Conservation (phyloP, 2,888 invertebrate species). For the Lucinisca nassula region DNA sequence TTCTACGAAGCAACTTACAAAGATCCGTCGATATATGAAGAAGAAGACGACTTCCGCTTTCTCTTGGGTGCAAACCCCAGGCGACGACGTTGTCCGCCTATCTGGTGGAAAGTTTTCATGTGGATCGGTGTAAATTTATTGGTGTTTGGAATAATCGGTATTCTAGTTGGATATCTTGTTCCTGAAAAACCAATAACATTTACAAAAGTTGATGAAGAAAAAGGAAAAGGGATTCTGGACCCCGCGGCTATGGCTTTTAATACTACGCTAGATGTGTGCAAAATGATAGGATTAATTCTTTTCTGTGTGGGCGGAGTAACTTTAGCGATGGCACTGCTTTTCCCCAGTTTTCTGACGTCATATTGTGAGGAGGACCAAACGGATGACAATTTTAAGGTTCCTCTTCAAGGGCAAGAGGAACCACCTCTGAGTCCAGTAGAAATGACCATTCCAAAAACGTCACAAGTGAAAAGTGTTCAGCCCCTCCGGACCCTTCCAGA, state of each 20-base stretch:
- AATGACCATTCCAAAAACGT: conserved; percentile 86
- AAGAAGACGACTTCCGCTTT: conserved; percentile 87
- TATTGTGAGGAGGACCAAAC: conserved; percentile 86
- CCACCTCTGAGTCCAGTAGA: conserved; percentile 82
- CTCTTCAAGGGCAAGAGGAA: conserved; percentile 77
- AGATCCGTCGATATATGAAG: conserved; percentile 86
- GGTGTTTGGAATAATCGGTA: conserved; percentile 88
- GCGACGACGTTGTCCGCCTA: conserved; percentile 83
- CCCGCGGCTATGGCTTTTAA: conserved; percentile 88
- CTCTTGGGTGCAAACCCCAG: conserved; percentile 85
- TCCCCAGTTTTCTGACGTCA: conserved; percentile 88
- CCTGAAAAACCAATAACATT: conserved; percentile 87
- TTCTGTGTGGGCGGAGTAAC: conserved; percentile 89
- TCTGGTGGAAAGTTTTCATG: conserved; percentile 88
- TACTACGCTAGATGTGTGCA: conserved; percentile 88
- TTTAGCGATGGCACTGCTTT: conserved; percentile 88
- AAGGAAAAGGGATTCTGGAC: conserved; percentile 85
- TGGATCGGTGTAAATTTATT: conserved; percentile 89
- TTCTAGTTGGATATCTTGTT: conserved; percentile 89
- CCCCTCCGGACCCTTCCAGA: conserved; percentile 83
- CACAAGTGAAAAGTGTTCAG: conserved; percentile 86
- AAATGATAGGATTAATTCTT: conserved; percentile 88
- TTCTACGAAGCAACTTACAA: conserved; percentile 87
- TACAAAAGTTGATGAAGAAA: conserved; percentile 85
- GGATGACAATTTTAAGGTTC: conserved; percentile 81